These are phyloP conservation scores for Labeo catla DNA, from an alignment of 2,113 vertebrate genomes.

Conservation along the genomic window DNA sequence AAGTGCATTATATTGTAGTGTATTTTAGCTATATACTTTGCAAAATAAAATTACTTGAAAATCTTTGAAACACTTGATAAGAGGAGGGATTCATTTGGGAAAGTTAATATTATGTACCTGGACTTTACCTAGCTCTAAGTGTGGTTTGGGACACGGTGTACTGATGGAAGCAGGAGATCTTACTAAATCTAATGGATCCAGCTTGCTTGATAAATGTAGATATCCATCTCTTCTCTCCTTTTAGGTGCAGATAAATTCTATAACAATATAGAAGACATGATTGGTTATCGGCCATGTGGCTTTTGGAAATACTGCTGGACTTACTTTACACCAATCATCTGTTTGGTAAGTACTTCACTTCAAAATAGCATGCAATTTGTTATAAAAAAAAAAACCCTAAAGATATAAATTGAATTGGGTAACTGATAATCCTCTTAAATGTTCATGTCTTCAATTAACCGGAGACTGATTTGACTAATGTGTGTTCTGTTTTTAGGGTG, in stretches of 20 bases:
- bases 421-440: neutral
- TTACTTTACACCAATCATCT: slow-evolving; percentile 86
- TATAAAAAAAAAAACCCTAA: too few species aligned
- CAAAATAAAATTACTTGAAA: too few species aligned
- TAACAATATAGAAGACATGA: slow-evolving; percentile 89
- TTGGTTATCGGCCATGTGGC: slow-evolving; percentile 85
- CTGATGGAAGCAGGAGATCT: neutral
- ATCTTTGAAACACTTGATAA: neutral
- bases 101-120: neutral
- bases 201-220: neutral
- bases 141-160: neutral
- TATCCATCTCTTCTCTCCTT: slow-evolving; percentile 12
- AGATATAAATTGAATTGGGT: neutral
- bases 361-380: too few species aligned
- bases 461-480: neutral
- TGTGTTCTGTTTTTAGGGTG: slow-evolving; percentile 68
- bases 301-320: slow-evolving; percentile 93
- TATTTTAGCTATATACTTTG: too few species aligned
- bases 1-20: too few species aligned
- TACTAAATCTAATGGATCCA: too few species aligned
- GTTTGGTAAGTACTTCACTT: slow-evolving; percentile 75
- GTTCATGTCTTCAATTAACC: neutral
- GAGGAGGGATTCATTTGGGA: too few species aligned
- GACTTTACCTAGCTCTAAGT: neutral
- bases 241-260: slow-evolving; percentile 89